These are phyloP conservation scores for Rugalucina vietnamica DNA, from an alignment of 2,888 invertebrate genomes.

Conservation along the genomic window DNA sequence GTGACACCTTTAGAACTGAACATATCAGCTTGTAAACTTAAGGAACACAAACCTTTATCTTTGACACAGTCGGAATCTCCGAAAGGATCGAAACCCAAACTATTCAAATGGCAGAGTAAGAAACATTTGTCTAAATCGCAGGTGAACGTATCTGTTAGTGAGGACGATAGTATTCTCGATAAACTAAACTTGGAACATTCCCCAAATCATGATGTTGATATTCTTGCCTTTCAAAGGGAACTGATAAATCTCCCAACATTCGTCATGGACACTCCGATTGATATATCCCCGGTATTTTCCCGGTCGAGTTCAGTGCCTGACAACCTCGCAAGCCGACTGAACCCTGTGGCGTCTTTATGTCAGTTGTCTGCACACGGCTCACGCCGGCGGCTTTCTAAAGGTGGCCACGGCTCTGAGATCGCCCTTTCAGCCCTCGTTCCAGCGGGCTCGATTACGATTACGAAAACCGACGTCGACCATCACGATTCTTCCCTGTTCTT, in stretches of 20 bases:
- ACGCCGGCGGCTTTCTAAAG: constrained; percentile 53
- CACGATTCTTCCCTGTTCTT: constrained; percentile 57
- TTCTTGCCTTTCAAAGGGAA: constrained; percentile 86
- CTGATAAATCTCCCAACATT: constrained; percentile 86
- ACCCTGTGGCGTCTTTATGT: constrained; percentile 57
- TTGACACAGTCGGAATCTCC: constrained; percentile 50
- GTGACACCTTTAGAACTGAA: constrained; percentile 80
- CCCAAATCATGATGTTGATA: constrained; percentile 83
- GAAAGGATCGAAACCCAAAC: constrained; percentile 58
- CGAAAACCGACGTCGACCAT: constrained; percentile 75
- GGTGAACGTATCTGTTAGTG: constrained; percentile 70
- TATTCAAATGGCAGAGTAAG: constrained; percentile 84
- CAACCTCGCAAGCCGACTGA: constrained; percentile 71
- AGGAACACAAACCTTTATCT: constrained; percentile 53
- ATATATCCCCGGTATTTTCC: constrained; percentile 81
- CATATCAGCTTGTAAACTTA: constrained; percentile 52
- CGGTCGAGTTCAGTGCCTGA: constrained; percentile 83
- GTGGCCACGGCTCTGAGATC: constrained; percentile 62
- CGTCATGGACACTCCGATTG: constrained; percentile 82
- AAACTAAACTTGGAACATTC: constrained; percentile 43
- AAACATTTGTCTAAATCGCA: constrained; percentile 82
- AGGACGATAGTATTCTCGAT: constrained; percentile 35
- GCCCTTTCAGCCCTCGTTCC: constrained; percentile 61
- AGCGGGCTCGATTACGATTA: constrained; percentile 74
- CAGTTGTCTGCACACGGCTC: constrained; percentile 64